Evolutionary conservation across 2,113 vertebrate genomes (phyloP), one percentile per base, ranked within the genome.

Genomic region (Girardinichthys multiradiatus): DNA sequence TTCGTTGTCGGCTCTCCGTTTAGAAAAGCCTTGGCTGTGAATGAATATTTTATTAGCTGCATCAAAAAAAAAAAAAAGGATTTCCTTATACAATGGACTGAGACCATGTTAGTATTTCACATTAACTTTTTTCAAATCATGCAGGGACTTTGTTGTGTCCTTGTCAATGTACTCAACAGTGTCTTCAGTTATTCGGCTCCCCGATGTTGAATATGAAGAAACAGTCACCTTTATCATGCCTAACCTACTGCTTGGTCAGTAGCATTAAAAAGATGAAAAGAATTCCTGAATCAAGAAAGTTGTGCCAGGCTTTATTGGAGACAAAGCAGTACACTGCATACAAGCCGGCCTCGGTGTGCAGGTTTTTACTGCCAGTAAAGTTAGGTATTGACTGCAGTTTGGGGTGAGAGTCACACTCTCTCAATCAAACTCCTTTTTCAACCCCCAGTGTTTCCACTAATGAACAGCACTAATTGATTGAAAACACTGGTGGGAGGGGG

Each of bases 391-490:
- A 77, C 78, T 54, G 42, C 77, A 68, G 71, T 90, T 73, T 80
- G 84, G 74, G 75, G 83, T 89, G 74, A 80, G 86, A 88, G 89
- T 86, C 88, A 87, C 82, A 91, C 80, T 85, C 84, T 85, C 79
- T 89, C 77, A 86, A 86, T 90, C 86, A 90, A 87, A 87, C 65
- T 72, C 78, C 75, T 80, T 90, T 82, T 89, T 15, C n/a, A 1
- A n/a, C 8, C 2, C 62, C 65, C 78, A 88, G 70, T 90, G 90
- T 87, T 82, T 64, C 76, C 67, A 69, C 83, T 91, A 90, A 92
- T 90, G 89, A 93, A 92, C 76, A 77, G 82, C 84, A 87, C 87
- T 93, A 93, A 94, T 91, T 91, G 91, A 94, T 94, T 93, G 81
- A 82, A 76, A 92, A 90, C 74, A 76, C 89, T 92, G 92, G 89